Conservation (phyloP, 2,797 vertebrate genomes). For the Diplodus puntazzo region DNA sequence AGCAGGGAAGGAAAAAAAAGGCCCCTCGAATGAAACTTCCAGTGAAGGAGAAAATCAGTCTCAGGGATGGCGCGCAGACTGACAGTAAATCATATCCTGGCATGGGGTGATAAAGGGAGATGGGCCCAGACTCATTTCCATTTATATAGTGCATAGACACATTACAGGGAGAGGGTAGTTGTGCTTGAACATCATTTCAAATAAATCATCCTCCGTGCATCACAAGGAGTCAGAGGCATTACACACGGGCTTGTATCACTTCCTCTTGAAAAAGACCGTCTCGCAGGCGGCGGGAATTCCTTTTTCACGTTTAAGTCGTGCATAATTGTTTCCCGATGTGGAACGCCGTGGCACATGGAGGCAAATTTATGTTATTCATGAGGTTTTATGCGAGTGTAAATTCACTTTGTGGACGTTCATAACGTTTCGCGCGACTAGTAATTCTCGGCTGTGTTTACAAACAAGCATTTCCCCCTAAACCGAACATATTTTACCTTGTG, state of each 20-base stretch:
- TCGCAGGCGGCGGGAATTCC: slow-evolving; percentile 39
- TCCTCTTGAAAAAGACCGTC: slow-evolving; percentile 64
- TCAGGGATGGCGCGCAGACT: slow-evolving; percentile 48
- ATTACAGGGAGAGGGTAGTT: slow-evolving; percentile 72
- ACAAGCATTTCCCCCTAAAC: neutral
- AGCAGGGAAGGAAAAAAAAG: slow-evolving; percentile 27
- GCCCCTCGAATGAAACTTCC: slow-evolving; percentile 43
- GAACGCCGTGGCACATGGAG: slow-evolving; percentile 2
- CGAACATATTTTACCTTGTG: slow-evolving; percentile 90
- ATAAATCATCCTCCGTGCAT: slow-evolving; percentile 74
- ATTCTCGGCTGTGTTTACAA: neutral
- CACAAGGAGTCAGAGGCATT: slow-evolving; percentile 63
- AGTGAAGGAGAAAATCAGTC: slow-evolving; percentile 65
- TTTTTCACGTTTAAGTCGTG: slow-evolving; percentile 32
- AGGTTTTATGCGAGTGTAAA: slow-evolving; percentile 21
- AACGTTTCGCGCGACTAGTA: neutral
- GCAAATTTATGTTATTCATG: slow-evolving; percentile 25
- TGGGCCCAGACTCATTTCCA: slow-evolving; percentile 79
- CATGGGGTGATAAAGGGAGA: slow-evolving; percentile 71
- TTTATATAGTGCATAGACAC: slow-evolving; percentile 79
- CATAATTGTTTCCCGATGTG: slow-evolving; percentile 23
- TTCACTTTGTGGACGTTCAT: slow-evolving; percentile 18
- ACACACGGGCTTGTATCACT: slow-evolving; percentile 60
- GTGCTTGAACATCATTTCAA: slow-evolving; percentile 73
- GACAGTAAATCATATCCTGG: slow-evolving; percentile 76